Base-by-base conservation (phyloP, 2,113 vertebrate genomes). In the Azemiops feae region DNA sequence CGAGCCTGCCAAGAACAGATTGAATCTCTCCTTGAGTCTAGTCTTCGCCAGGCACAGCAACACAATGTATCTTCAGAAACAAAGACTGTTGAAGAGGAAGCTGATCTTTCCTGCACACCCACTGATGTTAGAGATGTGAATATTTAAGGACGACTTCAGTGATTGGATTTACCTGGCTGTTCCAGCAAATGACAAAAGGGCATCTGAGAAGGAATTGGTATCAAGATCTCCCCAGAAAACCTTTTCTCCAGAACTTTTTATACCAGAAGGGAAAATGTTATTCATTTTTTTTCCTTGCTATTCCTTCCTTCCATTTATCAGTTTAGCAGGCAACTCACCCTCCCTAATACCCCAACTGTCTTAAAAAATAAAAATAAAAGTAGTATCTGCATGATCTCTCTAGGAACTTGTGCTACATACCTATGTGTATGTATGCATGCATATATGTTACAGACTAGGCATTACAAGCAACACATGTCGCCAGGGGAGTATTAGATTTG, bases 1-100 rank as follows among this genome's bases (percentile, higher is more conserved):
- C 98, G 99, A 64, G 99, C 99, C 3, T 99, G 99, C 97, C 99
- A 99, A 97, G 99, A 99, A 97, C 99, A 99, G 98, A 99, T 99
- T 0, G 99, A 99, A 94, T 98, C 98, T 91, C 98, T 99, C 95
- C 98, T 99, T 81, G 99, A 99, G 97, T 98, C 98, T 87, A 99
- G 99, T 97, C 98, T 99, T 95, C 98, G 99, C 88, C 99, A 99
- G 97, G 98, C 99, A 92, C 99, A 99, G 96, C 98, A 98, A 94
- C 98, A 98, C 96, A 97, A 94, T 86, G 92, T 95, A 89, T 96
- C 98, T 27, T 96, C 98, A 89, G 99, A 99, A 97, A 98, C 98
- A 97, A 99, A 99, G 97, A 98, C 97, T 39, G 97, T 98, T 92
- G 98, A 98, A 3, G 99, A 98, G 81, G 99, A 99, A 64, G 98